Percentiles rank a stretch among this genome's conserved stretches.
phyloP scores from a whole-genome alignment of 2,888 invertebrate species.

The Leptarthrus brevirostris region DNA sequence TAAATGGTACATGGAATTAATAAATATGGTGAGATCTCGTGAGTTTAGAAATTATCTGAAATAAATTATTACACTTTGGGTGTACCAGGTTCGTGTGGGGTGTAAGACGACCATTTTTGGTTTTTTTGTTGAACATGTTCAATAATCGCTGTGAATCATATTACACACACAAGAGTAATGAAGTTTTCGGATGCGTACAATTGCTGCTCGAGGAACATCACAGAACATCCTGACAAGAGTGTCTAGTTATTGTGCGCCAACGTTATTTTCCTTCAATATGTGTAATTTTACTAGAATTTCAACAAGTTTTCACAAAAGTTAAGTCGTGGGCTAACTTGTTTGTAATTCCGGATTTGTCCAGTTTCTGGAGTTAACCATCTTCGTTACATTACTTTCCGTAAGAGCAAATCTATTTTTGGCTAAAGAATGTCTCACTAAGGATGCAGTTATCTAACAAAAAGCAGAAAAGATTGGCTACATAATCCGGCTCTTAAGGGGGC shows the following conservation, averaged over 20 bases:
- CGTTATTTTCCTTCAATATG: not conserved
- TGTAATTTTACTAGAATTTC: not conserved
- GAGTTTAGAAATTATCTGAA: not conserved
- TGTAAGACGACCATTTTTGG: slow-evolving; percentile 41
- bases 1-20: not conserved
- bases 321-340: slow-evolving; percentile 39
- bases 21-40: not conserved
- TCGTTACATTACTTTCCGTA: not conserved
- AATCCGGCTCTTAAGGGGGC: too few relatives aligned
- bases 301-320: not conserved
- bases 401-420: slow-evolving; percentile 23
- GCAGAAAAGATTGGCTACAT: too few relatives aligned
- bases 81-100: slow-evolving; percentile 33
- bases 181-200: not conserved
- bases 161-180: slow-evolving; percentile 1
- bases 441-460: not conserved
- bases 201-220: not conserved
- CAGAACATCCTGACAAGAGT: not conserved
- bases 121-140: slow-evolving; percentile 25
- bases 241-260: not conserved
- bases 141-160: slow-evolving; percentile 38
- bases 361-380: slow-evolving; percentile 12
- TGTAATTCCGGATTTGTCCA: slow-evolving; percentile 19
- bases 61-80: slow-evolving; percentile 14
- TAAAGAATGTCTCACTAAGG: slow-evolving; percentile 13